Evolutionary conservation across 2,797 vertebrate species (phyloP).

Genomic region (Clamator glandarius): DNA sequence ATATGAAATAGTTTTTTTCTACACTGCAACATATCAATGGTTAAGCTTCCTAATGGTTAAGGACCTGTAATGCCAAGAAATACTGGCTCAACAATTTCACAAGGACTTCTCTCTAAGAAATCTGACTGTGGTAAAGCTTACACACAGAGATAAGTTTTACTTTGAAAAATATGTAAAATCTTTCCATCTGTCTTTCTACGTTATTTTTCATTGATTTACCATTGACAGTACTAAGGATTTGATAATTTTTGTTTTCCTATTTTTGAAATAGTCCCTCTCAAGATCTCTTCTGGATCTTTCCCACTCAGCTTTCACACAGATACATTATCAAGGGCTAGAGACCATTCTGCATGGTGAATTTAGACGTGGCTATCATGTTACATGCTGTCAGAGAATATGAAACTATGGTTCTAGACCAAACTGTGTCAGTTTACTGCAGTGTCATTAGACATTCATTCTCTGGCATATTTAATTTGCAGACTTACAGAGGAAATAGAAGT

Average conservation of each 20-base stretch:
- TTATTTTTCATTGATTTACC: background rate
- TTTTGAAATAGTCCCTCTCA: background rate
- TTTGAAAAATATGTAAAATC: background rate
- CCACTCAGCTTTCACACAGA: accelerated
- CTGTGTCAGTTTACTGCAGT: accelerated
- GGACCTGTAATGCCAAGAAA: background rate
- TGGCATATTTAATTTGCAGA: background rate
- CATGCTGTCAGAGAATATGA: background rate
- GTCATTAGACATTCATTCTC: background rate
- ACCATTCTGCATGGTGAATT: background rate
- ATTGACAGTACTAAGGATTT: background rate
- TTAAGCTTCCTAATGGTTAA: background rate
- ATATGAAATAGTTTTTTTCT: background rate
- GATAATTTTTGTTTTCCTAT: background rate
- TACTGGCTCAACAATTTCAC: background rate
- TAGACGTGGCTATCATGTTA: background rate
- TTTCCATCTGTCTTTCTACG: background rate
- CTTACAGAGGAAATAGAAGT: background rate
- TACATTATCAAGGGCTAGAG: background rate
- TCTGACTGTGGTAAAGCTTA: background rate
- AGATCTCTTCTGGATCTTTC: background rate
- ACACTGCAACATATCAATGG: background rate
- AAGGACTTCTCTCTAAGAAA: background rate
- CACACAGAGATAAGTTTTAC: background rate
- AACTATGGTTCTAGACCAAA: background rate